Evolutionary conservation across 2,888 invertebrate genomes (phyloP).

Genomic region (Ochropleura leucogaster): DNA sequence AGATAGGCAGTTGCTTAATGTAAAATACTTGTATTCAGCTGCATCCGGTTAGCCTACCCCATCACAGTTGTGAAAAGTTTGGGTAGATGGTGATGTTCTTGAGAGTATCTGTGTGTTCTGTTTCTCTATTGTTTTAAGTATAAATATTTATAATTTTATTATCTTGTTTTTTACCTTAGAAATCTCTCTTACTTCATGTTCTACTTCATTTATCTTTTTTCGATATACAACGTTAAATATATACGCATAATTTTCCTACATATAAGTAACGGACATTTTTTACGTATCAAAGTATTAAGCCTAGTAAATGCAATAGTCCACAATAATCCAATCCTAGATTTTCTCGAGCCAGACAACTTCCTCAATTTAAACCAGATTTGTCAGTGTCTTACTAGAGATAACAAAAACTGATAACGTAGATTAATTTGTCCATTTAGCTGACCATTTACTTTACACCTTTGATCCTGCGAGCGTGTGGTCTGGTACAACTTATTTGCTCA

Average conservation of each 20-base stretch:
- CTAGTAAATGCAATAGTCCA: not conserved
- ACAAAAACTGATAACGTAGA: conserved; percentile 7
- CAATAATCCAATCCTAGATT: not conserved
- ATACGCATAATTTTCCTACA: no score
- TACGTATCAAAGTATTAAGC: not conserved
- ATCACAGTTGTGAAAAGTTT: not conserved
- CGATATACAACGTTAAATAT: no score
- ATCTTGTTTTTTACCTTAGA: not conserved
- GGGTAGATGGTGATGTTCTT: not conserved
- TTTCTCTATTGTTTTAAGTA: not conserved
- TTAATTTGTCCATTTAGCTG: conserved; percentile 20
- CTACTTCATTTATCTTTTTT: not conserved
- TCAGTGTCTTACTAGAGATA: conserved; percentile 9
- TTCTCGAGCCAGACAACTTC: not conserved
- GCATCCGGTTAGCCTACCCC: not conserved
- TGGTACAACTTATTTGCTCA: not conserved
- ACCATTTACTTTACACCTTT: conserved; percentile 23
- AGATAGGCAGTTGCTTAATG: not conserved
- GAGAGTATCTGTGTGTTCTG: no score
- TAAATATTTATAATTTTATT: not conserved
- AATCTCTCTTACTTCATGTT: not conserved
- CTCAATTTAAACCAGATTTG: conserved; percentile 17
- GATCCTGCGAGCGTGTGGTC: conserved; percentile 3
- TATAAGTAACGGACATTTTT: no score
- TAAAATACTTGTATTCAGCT: not conserved